These are phyloP conservation scores for Anabacerthia variegaticeps DNA, from an alignment of 2,797 vertebrate genomes.

Conservation along the genomic window DNA sequence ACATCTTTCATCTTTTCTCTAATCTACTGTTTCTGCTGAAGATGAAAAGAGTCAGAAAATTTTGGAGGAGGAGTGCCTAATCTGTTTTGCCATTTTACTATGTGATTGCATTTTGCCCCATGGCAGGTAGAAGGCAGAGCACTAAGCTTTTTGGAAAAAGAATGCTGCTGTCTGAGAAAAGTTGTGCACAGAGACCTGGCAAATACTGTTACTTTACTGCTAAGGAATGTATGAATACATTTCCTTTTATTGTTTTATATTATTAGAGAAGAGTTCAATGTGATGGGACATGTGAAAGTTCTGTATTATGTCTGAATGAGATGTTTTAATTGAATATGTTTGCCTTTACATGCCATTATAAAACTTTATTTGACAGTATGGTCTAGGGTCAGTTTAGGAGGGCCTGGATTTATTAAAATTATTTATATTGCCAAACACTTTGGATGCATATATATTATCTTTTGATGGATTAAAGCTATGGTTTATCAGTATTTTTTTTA, in stretches of 20 bases:
- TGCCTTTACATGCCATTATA: neutral
- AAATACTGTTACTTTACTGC: neutral
- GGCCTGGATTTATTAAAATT: neutral
- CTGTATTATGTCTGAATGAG: neutral
- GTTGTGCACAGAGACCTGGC: neutral
- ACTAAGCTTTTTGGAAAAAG: neutral
- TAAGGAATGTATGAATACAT: neutral
- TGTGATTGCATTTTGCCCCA: neutral
- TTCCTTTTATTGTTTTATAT: neutral
- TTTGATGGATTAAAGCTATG: neutral
- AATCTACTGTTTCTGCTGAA: neutral
- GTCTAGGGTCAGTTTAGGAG: neutral
- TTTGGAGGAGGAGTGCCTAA: neutral
- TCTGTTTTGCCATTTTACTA: neutral
- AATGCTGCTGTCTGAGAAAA: neutral
- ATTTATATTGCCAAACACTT: neutral
- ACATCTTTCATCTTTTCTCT: neutral
- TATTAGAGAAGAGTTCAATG: neutral
- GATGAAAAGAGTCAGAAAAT: neutral
- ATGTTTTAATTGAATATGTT: neutral
- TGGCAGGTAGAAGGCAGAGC: neutral
- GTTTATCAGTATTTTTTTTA: neutral
- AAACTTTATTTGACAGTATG: neutral
- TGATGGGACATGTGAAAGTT: neutral
- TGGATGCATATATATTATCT: neutral